These are phyloP conservation scores for Volucella inflata DNA, from an alignment of 2,888 invertebrate genomes.

Conservation along the genomic window DNA sequence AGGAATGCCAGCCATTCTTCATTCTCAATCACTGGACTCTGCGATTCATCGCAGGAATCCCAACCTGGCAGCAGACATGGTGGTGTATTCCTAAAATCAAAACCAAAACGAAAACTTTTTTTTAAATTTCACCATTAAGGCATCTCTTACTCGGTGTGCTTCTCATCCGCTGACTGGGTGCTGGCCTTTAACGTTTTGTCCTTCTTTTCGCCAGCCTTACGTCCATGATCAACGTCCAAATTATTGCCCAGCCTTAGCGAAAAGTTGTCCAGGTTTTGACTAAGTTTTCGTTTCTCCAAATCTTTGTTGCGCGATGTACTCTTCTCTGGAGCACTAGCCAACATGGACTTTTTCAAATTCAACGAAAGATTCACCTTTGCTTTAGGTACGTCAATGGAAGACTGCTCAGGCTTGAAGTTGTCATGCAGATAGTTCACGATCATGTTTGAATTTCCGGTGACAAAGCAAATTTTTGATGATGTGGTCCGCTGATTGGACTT, in stretches of 20 bases:
- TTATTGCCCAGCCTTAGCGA: constrained; percentile 82
- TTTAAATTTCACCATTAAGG: not conserved
- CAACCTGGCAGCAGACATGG: constrained; percentile 82
- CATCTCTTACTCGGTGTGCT: constrained; percentile 78
- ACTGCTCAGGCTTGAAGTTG: constrained; percentile 81
- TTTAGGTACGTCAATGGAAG: constrained; percentile 53
- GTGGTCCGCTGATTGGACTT: constrained; percentile 36
- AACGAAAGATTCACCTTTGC: constrained; percentile 80
- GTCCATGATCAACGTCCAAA: constrained; percentile 78
- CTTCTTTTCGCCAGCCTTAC: constrained; percentile 79
- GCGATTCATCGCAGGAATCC: constrained; percentile 84
- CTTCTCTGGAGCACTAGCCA: constrained; percentile 63
- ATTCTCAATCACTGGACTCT: constrained; percentile 89
- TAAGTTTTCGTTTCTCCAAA: constrained; percentile 83
- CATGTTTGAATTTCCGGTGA: constrained; percentile 82
- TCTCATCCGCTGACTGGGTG: constrained; percentile 80
- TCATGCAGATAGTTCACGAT: constrained; percentile 82
- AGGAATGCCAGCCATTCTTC: constrained; percentile 95
- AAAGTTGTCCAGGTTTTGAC: constrained; percentile 84
- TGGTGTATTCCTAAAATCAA: constrained; percentile 80
- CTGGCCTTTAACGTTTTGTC: constrained; percentile 78
- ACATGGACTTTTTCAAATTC: constrained; percentile 79
- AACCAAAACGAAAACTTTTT: not conserved
- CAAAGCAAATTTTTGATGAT: constrained; percentile 79
- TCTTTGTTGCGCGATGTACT: constrained; percentile 79